Evolutionary conservation across 2,888 invertebrate genomes (phyloP).

Genomic region (Melanargia galathea): DNA sequence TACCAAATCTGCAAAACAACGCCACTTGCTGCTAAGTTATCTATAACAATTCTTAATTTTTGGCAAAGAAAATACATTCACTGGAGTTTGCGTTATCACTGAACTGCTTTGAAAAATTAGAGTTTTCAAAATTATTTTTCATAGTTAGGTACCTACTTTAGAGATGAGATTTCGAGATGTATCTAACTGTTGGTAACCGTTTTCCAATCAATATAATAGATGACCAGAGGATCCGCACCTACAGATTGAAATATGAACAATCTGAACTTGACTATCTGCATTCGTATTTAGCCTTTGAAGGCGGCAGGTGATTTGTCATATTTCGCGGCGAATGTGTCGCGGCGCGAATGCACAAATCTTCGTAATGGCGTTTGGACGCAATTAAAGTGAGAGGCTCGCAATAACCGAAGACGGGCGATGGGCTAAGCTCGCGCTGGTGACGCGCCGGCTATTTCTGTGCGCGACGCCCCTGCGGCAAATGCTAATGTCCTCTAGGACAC

Average conservation of each 20-base stretch:
- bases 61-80: no score
- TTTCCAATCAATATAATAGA: no score
- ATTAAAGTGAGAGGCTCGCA: constrained; percentile 70
- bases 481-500: constrained; percentile 80
- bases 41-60: no score
- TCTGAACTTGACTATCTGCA: not conserved
- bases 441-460: constrained; percentile 75
- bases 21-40: no score
- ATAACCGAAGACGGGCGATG: constrained; percentile 64
- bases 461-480: constrained; percentile 75
- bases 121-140: no score
- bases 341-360: constrained; percentile 76
- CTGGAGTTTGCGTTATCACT: no score
- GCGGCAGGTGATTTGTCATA: constrained; percentile 61
- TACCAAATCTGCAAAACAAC: no score
- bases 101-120: no score
- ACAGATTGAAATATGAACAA: not conserved
- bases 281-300: constrained; percentile 6
- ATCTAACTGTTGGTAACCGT: no score
- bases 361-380: constrained; percentile 68
- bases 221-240: no score
- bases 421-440: constrained; percentile 69
- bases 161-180: no score
- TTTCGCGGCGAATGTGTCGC: constrained; percentile 72
- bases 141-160: no score